These are phyloP conservation scores for Eolophus roseicapilla DNA, from an alignment of 2,113 vertebrate genomes.

Conservation along the genomic window DNA sequence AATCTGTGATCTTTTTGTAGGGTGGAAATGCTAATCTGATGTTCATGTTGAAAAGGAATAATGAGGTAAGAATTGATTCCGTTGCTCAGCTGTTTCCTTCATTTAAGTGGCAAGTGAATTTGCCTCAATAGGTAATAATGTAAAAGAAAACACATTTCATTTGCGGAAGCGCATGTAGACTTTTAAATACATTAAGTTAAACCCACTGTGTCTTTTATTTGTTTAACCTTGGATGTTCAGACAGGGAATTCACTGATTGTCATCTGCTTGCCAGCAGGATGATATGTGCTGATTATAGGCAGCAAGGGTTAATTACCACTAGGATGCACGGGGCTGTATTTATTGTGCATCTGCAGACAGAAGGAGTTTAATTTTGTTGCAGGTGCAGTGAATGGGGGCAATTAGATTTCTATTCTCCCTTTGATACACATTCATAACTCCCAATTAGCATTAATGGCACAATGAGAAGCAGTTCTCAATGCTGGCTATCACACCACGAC, in stretches of 20 bases:
- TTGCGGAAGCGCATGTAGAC: conserved; percentile 3
- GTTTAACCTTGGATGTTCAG: conserved; percentile 57
- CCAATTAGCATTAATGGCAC: conserved; percentile 51
- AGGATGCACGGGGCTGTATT: conserved; percentile 47
- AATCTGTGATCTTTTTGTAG: conserved; percentile 71
- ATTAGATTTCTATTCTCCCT: conserved; percentile 61
- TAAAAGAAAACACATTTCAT: conserved; percentile 28
- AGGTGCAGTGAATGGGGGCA: conserved; percentile 63
- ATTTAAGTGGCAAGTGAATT: conserved; percentile 5
- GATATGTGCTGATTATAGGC: conserved; percentile 37
- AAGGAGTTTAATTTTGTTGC: conserved; percentile 60
- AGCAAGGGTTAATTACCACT: conserved; percentile 65
- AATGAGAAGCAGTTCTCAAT: conserved; percentile 8
- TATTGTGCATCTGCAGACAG: conserved; percentile 59
- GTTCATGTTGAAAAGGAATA: conserved; percentile 91
- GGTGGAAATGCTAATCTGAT: conserved; percentile 88
- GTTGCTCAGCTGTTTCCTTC: background rate
- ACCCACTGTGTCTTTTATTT: conserved; percentile 34
- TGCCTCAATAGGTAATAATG: conserved; percentile 37
- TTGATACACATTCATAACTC: conserved; percentile 60
- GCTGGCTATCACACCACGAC: background rate
- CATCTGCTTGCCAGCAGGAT: conserved; percentile 55
- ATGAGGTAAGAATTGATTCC: conserved; percentile 82
- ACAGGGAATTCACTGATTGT: conserved; percentile 41
- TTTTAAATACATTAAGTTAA: conserved; percentile 49